Evolutionary conservation across 1,140 invertebrate species (phyloP).

Genomic region (Apocrypta bakeri): DNA sequence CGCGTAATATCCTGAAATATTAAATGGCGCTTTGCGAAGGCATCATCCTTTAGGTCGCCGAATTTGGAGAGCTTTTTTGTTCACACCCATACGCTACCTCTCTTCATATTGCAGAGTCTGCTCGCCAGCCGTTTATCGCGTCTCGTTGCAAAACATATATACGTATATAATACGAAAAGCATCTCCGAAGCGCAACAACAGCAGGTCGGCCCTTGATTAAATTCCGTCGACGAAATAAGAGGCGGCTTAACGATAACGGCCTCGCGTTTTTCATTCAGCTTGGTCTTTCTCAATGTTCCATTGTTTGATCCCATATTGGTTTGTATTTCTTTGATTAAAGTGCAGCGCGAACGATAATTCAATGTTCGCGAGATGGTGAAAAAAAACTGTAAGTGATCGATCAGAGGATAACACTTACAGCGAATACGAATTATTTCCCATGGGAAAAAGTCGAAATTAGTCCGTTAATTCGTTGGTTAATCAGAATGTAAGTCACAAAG

Average conservation of each 20-base stretch:
- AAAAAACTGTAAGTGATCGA: neutral
- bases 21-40: constrained; percentile 47
- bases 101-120: constrained; percentile 19
- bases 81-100: neutral
- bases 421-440: neutral
- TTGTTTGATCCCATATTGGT: neutral
- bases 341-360: too few species aligned
- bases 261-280: constrained; percentile 2
- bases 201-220: constrained; percentile 32
- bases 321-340: neutral
- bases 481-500: neutral
- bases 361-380: too few species aligned
- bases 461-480: neutral
- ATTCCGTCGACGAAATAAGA: constrained; percentile 38
- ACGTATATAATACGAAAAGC: neutral
- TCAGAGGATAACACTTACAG: neutral
- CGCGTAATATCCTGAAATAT: constrained; percentile 60
- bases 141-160: neutral
- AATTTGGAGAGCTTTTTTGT: neutral
- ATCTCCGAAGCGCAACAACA: neutral
- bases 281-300: neutral
- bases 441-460: neutral
- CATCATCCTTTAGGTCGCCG: constrained; percentile 15
- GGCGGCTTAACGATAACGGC: constrained; percentile 31
- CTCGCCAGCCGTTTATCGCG: neutral